phyloP scores from a whole-genome alignment of 2,888 invertebrate genomes.

The Coelogynopora nodosa region DNA sequence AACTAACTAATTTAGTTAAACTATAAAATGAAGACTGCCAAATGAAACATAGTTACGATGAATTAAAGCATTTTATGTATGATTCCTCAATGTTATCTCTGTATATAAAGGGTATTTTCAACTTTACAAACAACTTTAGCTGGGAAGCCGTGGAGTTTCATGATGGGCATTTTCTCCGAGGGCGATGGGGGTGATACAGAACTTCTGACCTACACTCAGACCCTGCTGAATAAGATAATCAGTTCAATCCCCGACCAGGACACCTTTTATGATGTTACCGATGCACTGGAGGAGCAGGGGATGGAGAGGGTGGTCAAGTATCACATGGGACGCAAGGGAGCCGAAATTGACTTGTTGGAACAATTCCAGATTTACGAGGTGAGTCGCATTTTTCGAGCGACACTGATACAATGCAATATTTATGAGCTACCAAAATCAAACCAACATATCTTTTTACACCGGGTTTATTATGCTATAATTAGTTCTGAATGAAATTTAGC shows the following conservation, averaged over 20 bases:
- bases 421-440: too few relatives aligned
- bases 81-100: too few relatives aligned
- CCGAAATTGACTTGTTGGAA: constrained; percentile 83
- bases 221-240: constrained; percentile 82
- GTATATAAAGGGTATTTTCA: background rate
- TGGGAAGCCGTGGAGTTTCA: constrained; percentile 72
- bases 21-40: too few relatives aligned
- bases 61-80: too few relatives aligned
- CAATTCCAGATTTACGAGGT: constrained; percentile 88
- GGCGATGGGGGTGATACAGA: constrained; percentile 94
- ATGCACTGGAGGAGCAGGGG: constrained; percentile 80
- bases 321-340: constrained; percentile 71
- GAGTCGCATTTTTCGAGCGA: too few relatives aligned
- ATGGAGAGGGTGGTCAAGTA: constrained; percentile 62
- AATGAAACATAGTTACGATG: too few relatives aligned
- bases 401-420: too few relatives aligned
- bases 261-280: constrained; percentile 93
- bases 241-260: constrained; percentile 90
- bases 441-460: too few relatives aligned
- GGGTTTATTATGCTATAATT: too few relatives aligned
- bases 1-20: too few relatives aligned
- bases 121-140: constrained; percentile 60
- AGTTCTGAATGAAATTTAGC: too few relatives aligned
- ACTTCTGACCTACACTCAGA: constrained; percentile 88
- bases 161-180: constrained; percentile 76